These are phyloP conservation scores for Empis stercorea DNA, from an alignment of 2,888 invertebrate genomes.

Conservation along the genomic window DNA sequence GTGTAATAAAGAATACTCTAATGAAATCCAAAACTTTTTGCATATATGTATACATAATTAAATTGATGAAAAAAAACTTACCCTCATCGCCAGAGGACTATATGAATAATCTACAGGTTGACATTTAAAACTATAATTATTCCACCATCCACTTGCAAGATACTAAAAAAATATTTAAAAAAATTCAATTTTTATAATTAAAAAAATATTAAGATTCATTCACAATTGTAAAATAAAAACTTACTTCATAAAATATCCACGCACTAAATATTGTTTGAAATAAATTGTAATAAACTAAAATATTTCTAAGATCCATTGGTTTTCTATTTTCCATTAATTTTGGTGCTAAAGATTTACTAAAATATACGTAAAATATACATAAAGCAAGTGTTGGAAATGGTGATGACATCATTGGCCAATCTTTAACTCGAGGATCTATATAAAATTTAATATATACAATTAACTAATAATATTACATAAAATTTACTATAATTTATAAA, in stretches of 20 bases:
- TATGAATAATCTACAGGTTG: conserved; percentile 79
- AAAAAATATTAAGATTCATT: too few relatives aligned
- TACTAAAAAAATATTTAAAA: conserved; percentile 35
- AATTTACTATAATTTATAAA: too few relatives aligned
- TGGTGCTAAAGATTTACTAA: conserved; percentile 71
- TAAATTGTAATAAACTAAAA: conserved; percentile 77
- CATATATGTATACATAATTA: too few relatives aligned
- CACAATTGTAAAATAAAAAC: conserved; percentile 18
- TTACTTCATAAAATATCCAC: conserved; percentile 87
- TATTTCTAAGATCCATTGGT: conserved; percentile 65
- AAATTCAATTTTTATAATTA: not conserved
- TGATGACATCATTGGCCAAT: conserved; percentile 82
- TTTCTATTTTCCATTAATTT: conserved; percentile 80
- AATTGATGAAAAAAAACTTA: conserved; percentile 34
- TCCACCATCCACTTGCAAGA: conserved; percentile 61
- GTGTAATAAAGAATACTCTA: too few relatives aligned
- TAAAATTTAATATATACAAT: too few relatives aligned
- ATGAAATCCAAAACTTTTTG: too few relatives aligned
- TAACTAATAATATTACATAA: too few relatives aligned
- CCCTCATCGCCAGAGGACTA: conserved; percentile 56
- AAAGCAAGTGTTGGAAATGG: conserved; percentile 74
- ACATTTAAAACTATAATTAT: conserved; percentile 66
- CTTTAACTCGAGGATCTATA: conserved; percentile 75
- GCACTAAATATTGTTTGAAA: conserved; percentile 80
- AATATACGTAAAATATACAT: conserved; percentile 72